A percentile compares a stretch with the other conserved stretches of the same genome.
Conservation (phyloP, 2,888 invertebrate species). For the Hypselothyrea guttata region DNA sequence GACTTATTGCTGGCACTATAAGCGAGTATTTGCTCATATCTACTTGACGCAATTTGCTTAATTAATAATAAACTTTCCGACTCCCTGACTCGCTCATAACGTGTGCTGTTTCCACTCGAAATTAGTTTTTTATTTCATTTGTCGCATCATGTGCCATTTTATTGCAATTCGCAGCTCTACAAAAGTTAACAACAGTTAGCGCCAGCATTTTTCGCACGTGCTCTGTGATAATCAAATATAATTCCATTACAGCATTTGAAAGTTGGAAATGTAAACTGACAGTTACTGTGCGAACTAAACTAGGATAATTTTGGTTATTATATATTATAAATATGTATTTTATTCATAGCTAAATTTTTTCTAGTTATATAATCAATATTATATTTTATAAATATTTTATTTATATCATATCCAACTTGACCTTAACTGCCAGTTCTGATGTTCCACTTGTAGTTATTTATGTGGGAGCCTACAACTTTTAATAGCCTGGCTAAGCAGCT, state of each 20-base stretch:
- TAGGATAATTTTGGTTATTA: no score
- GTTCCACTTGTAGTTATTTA: neutral
- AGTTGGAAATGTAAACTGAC: no score
- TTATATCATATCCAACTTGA: no score
- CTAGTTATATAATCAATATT: constrained; percentile 19
- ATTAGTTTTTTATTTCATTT: constrained; percentile 25
- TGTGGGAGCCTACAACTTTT: constrained; percentile 6
- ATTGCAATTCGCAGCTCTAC: constrained; percentile 12
- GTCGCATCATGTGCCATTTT: constrained; percentile 10
- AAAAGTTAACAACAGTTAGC: neutral
- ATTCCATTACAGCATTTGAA: no score
- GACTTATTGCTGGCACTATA: neutral
- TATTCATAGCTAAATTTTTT: no score
- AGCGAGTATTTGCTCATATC: constrained; percentile 26
- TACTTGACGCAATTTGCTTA: constrained; percentile 61
- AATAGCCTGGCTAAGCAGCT: constrained; percentile 9
- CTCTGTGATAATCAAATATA: no score
- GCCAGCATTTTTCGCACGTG: no score
- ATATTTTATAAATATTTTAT: no score
- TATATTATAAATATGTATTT: no score
- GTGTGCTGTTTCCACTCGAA: neutral
- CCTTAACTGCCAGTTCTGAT: no score
- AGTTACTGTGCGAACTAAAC: no score
- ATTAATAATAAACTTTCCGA: constrained; percentile 63
- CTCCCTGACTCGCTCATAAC: neutral